A percentile compares a stretch with the other conserved stretches of the same genome.
These are phyloP conservation scores for Andrena praecox DNA, from an alignment of 2,888 invertebrate genomes.

Conservation along the genomic window DNA sequence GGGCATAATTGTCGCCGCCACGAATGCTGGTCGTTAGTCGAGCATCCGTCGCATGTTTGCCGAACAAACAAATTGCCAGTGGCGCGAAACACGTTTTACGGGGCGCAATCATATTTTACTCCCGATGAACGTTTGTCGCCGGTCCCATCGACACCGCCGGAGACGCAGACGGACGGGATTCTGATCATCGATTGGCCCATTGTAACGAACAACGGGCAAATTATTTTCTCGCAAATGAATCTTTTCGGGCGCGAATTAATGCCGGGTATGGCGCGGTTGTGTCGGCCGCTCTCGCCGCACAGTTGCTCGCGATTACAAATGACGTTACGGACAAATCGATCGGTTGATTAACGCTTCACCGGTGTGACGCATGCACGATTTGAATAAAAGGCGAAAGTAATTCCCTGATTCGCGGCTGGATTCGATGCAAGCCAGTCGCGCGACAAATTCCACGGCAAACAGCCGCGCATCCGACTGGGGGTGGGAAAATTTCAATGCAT, in stretches of 20 bases:
- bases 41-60: slow-evolving; percentile 38
- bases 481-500: slow-evolving; percentile 1
- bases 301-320: slow-evolving; percentile 21
- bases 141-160: slow-evolving; percentile 2
- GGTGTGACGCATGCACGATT: slow-evolving; percentile 9
- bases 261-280: slow-evolving; percentile 17
- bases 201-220: slow-evolving; percentile 3
- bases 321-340: slow-evolving; percentile 33
- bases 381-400: slow-evolving; percentile 49
- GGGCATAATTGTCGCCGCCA: slow-evolving; percentile 37
- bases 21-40: slow-evolving; percentile 50
- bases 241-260: slow-evolving; percentile 32
- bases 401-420: slow-evolving; percentile 28
- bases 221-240: slow-evolving; percentile 41
- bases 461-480: neutral
- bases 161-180: slow-evolving; percentile 12
- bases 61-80: slow-evolving; percentile 45
- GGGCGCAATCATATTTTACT: slow-evolving; percentile 20
- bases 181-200: slow-evolving; percentile 36
- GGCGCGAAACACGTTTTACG: slow-evolving; percentile 15
- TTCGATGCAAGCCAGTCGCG: slow-evolving; percentile 21
- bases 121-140: slow-evolving; percentile 15
- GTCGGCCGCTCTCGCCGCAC: neutral
- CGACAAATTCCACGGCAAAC: slow-evolving; percentile 6
- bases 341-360: slow-evolving; percentile 46